Base-by-base conservation (phyloP, 2,888 invertebrate genomes). In the Notodonta dromedarius region DNA sequence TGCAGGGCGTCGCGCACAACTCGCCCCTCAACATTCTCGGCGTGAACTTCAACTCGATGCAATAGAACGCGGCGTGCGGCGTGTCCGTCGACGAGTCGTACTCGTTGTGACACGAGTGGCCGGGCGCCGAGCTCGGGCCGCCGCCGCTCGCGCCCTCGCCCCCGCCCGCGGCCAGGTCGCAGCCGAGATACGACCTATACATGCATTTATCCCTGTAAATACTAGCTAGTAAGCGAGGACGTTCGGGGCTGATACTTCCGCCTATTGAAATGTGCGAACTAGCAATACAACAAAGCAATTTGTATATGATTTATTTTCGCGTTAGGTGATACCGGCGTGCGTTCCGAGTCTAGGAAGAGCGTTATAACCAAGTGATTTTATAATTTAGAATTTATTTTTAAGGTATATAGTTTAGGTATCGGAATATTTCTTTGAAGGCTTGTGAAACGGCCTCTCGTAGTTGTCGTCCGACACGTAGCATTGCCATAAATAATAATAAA, bases 1-100 rank as follows among this genome's bases (percentile, higher is more conserved):
- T 96, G 68, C 94, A 96, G 76, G 94, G 94, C 55, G 94, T 95
- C 87, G 84, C 94, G 39, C 95, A 95, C 86, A 91, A 92, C 74
- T 91, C 95, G 54, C 95, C 96, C 70, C 94, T 96, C 81, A 96
- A 96, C 88, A 94, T 96, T 82, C 95, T 96, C 80, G 96, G 96
- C 71, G 95, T 97, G 67, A 96, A 96, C 86, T 96, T 96, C 77
- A 96, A 96, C 86, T 95, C 96, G 80, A 96, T 97, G 94, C 96
- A 96, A 96, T 93, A 93, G 90, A 89, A 92, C 88, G 87, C 87
- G 90, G 90, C 85, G 61, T 83, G 84, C 87, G 89, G 86, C 86
- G 83, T 79, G 83, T 70, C 72, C 58, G 65, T 60, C 52, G 79
- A 80, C 65, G 86, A 87, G 70, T 73, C 85, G 5, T 87, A 82